phyloP scores from a whole-genome alignment of 2,797 vertebrate species.

The Notolabrus celidotus region DNA sequence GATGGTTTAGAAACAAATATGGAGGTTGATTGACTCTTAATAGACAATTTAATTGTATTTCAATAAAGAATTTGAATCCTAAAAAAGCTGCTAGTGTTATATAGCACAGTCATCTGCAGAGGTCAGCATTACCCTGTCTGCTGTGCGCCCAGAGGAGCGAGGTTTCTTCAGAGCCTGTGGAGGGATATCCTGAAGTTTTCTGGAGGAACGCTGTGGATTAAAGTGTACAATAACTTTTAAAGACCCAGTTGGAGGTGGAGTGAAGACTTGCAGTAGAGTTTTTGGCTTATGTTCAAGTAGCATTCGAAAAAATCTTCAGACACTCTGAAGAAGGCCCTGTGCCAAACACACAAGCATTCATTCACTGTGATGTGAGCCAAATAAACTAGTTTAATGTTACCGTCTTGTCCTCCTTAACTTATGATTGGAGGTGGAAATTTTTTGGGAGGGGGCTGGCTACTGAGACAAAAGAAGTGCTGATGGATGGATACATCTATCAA shows the following conservation, averaged over 20 bases:
- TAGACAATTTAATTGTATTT: neutral
- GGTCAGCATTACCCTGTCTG: conserved; percentile 86
- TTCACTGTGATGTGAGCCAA: too few relatives aligned
- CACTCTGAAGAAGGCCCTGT: too few relatives aligned
- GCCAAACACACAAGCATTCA: too few relatives aligned
- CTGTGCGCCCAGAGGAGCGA: conserved; percentile 85
- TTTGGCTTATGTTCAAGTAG: too few relatives aligned
- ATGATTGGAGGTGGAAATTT: too few relatives aligned
- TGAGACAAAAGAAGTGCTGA: too few relatives aligned
- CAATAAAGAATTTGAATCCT: neutral
- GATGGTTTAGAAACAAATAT: neutral
- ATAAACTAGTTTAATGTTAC: too few relatives aligned
- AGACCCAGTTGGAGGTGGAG: too few relatives aligned
- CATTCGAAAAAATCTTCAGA: too few relatives aligned
- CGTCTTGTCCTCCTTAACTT: too few relatives aligned
- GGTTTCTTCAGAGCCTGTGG: conserved; percentile 89
- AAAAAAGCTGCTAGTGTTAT: conserved; percentile 7
- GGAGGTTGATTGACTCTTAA: neutral
- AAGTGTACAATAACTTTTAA: conserved; percentile 24
- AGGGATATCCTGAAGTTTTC: conserved; percentile 88
- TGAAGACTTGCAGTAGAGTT: too few relatives aligned
- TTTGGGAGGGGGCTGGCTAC: too few relatives aligned
- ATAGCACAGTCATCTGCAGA: conserved; percentile 38
- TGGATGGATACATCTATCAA: neutral
- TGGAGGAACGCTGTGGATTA: conserved; percentile 88